Conservation (phyloP, 2,797 vertebrate genomes). For the Leptodactylus fallax region DNA sequence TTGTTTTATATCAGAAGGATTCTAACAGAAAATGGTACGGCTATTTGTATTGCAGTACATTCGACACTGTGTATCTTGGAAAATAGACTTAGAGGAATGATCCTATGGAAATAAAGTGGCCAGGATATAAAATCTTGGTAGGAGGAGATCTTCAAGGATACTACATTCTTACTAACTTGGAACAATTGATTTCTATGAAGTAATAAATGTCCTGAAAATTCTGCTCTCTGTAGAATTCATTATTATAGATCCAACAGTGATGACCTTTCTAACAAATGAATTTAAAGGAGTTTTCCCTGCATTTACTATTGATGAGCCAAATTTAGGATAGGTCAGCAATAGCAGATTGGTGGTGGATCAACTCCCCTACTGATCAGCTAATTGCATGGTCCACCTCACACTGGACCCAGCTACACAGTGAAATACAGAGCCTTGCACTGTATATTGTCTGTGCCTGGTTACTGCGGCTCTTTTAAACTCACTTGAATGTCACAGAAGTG, state of each 20-base stretch:
- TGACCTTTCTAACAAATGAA: no score
- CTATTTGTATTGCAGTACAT: not conserved
- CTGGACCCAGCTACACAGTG: no score
- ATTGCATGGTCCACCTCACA: no score
- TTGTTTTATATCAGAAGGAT: conserved; percentile 20
- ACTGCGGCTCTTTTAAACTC: no score
- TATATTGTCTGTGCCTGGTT: no score
- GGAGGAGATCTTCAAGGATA: conserved; percentile 8
- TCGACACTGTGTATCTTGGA: not conserved
- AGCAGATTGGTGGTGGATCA: no score
- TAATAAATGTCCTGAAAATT: not conserved
- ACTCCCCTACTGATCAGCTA: no score
- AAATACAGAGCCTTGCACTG: no score
- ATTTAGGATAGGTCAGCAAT: no score
- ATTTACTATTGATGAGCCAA: no score
- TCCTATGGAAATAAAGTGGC: not conserved
- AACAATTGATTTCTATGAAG: not conserved
- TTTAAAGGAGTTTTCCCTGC: no score
- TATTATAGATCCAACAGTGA: not conserved
- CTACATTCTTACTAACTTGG: not conserved
- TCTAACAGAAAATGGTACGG: not conserved
- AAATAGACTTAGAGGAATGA: not conserved
- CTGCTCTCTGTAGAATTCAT: not conserved
- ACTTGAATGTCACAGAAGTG: no score
- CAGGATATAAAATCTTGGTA: not conserved